Evolutionary conservation across 2,113 vertebrate genomes (phyloP), one percentile per base, ranked within the genome.

Genomic region (Cervus canadensis): DNA sequence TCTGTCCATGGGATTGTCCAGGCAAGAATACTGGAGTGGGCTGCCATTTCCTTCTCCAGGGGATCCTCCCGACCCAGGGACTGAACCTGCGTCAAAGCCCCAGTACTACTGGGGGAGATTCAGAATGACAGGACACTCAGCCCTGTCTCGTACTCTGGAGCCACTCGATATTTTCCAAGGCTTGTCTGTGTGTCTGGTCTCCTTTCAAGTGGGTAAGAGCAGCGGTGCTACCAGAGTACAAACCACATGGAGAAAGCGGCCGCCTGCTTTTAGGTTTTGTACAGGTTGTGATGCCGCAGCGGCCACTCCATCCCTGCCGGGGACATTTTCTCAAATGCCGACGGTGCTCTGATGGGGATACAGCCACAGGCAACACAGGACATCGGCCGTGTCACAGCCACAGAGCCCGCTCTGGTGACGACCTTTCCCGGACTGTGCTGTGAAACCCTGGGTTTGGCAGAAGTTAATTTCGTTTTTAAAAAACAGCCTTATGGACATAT

Each of bases 41-140:
- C 2, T 76, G 71, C 40, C 36, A 76, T 43, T 76, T 26, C 40
- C 71, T 76, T 76, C 40, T 26, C 71, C 36, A 76, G 71, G 40
- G 40, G 71, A 26, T 76, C 40, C 40, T 76, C 23, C 40, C 0
- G 0, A 76, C 71, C 40, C 23, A 76, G 71, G 71, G 71, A 26
- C 23, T 43, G 23, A 43, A 15, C 7, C 40, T 76, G 23, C 13
- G 19, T 40, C 23, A 19, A 40, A 25, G n/a, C 36, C 36, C 67
- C 67, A 40, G 67, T 6, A 36, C n/a, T 25, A 21, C 10, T 71
- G 3, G 36, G 54, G 48, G 45, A n/a, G 23, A 64, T 6, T 40
- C 16, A 6, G 9, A 3, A 11, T 2, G 13, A 43, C 0, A 5
- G 0, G 23, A 21, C 26, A 7, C 74, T 45, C 36, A 1, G 11